Evolutionary conservation across 2,113 vertebrate genomes (phyloP).

Genomic region (Corapipo altera): DNA sequence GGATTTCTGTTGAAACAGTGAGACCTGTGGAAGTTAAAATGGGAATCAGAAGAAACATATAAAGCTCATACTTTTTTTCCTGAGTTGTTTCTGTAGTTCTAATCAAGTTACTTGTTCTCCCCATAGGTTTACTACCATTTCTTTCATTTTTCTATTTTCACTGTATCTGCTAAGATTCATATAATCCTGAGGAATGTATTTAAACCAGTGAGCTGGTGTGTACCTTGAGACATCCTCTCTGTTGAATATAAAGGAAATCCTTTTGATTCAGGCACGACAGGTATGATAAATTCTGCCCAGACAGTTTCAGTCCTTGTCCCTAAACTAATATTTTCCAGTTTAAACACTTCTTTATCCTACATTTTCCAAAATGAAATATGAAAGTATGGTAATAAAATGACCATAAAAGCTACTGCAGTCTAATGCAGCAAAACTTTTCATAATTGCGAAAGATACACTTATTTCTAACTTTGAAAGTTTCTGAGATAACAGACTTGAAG

Average conservation of each 20-base stretch:
- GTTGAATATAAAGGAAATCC: background rate
- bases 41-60: background rate
- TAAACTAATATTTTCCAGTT: constrained; percentile 8
- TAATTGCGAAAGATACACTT: background rate
- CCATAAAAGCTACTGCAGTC: background rate
- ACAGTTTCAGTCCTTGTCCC: background rate
- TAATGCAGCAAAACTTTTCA: background rate
- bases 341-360: background rate
- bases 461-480: background rate
- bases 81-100: background rate
- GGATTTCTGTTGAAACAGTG: background rate
- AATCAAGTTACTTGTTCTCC: background rate
- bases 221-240: background rate
- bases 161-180: background rate
- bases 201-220: background rate
- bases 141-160: background rate
- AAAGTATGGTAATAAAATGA: background rate
- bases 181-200: background rate
- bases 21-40: background rate
- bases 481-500: background rate
- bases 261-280: background rate
- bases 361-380: background rate
- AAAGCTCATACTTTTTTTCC: background rate
- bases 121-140: background rate
- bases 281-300: background rate